Conservation (phyloP, 2,113 vertebrate species). For the Okapia johnstoni region DNA sequence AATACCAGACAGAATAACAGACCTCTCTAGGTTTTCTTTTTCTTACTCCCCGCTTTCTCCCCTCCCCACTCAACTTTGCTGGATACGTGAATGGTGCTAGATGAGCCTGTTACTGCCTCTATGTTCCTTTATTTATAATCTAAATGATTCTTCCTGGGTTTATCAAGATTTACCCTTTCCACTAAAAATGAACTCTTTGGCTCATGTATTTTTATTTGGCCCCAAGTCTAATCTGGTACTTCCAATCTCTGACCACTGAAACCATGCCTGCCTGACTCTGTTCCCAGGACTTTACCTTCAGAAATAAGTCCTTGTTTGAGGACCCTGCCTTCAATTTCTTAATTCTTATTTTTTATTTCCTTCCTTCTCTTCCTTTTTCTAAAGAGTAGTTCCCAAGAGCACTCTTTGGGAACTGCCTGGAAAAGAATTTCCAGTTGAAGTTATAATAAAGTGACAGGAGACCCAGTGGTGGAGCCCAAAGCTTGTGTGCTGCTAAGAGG, state of each 20-base stretch:
- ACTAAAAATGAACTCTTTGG: neutral
- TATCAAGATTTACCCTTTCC: neutral
- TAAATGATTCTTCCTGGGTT: neutral
- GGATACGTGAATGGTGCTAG: neutral
- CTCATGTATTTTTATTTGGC: neutral
- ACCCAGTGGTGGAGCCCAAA: rapidly evolving
- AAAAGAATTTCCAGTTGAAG: neutral
- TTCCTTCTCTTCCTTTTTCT: neutral
- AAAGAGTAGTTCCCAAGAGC: neutral
- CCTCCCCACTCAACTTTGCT: neutral
- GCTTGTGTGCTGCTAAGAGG: neutral
- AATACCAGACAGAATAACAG: neutral
- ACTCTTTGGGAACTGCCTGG: neutral
- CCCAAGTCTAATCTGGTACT: neutral
- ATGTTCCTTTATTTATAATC: neutral
- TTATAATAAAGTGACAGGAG: neutral
- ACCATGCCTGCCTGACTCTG: neutral
- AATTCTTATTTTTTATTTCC: neutral
- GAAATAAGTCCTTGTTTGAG: neutral
- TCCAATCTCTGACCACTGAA: neutral
- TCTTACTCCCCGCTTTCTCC: neutral
- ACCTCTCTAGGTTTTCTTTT: neutral
- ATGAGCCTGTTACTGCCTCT: neutral
- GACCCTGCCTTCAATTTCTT: neutral
- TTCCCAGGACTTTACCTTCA: neutral